Evolutionary conservation across 1,140 invertebrate species (phyloP).

Genomic region (Hirudo medicinalis): DNA sequence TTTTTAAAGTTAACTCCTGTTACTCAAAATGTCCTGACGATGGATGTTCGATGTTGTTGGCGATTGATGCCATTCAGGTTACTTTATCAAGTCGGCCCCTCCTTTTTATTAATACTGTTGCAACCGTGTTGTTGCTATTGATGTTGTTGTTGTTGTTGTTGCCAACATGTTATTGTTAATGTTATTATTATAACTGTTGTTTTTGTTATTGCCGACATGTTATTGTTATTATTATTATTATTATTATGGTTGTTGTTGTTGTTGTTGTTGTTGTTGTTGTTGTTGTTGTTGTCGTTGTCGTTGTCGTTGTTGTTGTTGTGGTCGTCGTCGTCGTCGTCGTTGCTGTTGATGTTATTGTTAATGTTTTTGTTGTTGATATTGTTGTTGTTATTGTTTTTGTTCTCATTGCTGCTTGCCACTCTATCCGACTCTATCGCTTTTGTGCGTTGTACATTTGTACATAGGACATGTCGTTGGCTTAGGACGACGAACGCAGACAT

Average conservation of each 20-base stretch:
- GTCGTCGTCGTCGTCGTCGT: too few species aligned
- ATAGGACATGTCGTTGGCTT: too few species aligned
- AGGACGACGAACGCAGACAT: too few species aligned
- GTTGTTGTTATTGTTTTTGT: conserved; percentile 1
- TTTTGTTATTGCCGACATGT: not conserved
- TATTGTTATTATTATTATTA: too few species aligned
- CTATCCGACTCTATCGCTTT: not conserved
- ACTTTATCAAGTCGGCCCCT: not conserved
- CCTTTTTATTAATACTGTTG: too few species aligned
- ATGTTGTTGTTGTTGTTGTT: not conserved
- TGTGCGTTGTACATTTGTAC: too few species aligned
- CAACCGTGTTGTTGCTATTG: not conserved
- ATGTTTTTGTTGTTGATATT: not conserved
- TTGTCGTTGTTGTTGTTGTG: not conserved
- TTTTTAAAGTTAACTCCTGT: not conserved
- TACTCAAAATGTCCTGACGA: not conserved
- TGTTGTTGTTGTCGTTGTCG: too few species aligned
- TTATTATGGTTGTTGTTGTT: conserved; percentile 3
- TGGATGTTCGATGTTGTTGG: not conserved
- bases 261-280: not conserved
- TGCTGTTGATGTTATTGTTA: not conserved
- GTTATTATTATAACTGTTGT: not conserved
- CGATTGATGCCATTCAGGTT: not conserved
- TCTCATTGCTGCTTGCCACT: not conserved
- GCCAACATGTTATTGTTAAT: not conserved